phyloP scores from a whole-genome alignment of 2,113 vertebrate genomes.

The Orthochromis malagaraziensis region DNA sequence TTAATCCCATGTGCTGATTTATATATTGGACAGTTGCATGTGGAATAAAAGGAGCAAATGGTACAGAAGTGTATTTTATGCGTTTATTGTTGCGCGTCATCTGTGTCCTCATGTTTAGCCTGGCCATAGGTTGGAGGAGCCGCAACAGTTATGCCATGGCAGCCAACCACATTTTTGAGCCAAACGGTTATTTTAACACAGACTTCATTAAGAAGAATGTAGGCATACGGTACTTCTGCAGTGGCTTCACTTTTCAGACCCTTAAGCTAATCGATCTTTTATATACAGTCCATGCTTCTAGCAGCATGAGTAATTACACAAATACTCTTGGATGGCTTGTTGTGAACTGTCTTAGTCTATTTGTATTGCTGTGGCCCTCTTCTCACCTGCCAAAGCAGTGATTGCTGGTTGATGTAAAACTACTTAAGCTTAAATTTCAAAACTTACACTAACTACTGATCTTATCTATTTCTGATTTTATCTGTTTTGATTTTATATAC shows the following conservation, averaged over 20 bases:
- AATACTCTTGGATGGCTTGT: neutral
- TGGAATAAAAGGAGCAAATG: no score
- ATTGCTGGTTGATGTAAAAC: neutral
- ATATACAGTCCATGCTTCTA: neutral
- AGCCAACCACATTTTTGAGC: neutral
- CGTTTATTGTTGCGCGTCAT: no score
- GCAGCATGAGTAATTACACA: neutral
- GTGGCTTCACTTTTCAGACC: neutral
- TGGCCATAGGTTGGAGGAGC: no score
- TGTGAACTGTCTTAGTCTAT: neutral
- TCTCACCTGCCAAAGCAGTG: neutral
- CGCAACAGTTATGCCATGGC: accelerated
- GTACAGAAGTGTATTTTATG: no score
- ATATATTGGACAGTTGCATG: no score
- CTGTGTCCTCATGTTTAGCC: no score
- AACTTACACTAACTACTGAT: no score
- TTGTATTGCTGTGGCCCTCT: neutral
- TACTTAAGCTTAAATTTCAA: no score
- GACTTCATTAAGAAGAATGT: neutral
- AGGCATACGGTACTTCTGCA: neutral
- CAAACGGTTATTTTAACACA: neutral
- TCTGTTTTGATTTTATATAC: no score
- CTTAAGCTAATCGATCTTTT: neutral
- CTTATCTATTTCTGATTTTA: no score
- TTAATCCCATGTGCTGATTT: no score